Evolutionary conservation across 2,113 vertebrate species (phyloP), one percentile per base, ranked within the genome.

Genomic region (Psephotus haematonotus): DNA sequence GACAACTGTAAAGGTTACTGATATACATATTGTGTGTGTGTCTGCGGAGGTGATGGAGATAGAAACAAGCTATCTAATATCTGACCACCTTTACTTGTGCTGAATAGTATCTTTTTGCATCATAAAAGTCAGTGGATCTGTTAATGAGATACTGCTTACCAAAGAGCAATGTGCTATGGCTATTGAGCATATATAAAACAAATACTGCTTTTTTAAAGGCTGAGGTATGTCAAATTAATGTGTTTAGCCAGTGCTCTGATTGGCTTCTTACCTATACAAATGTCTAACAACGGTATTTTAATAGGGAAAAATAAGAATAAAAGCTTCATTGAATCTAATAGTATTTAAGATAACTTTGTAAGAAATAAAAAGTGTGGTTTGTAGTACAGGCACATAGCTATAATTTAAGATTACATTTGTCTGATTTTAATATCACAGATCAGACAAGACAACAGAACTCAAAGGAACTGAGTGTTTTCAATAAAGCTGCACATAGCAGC

Each of bases 161-260:
- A 69, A 75, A 49, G 9, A 25, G 22, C 7, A n/a, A 8, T 3
- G 4, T 1, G 0, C 13, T 10, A 4, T n/a, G 53, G 28, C 39
- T 91, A 1, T 17, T 24, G 22, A 67, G 17, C 23, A 4, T 13
- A 20, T 5, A 18, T 24, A 35, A 53, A 69, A 82, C 15, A 41
- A 17, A 29, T 7, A 11, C 19, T 44, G 9, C 5, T 24, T 72
- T 35, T 78, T 47, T 37, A 46, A 52, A 80, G 75, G 37, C 49
- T 37, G 44, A 81, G 31, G 2, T 46, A 4, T 46, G 23, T 55
- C n/a, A 5, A 39, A 2, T 67, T 69, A 63, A 44, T 55, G 6
- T 39, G 37, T 41, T 88, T 44, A 63, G 47, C 5, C 33, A 19
- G 29, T 52, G 43, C 9, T 69, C 41, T 33, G 17, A 31, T 22